Evolutionary conservation across 2,888 invertebrate species (phyloP).

Genomic region (Mythimna vitellina): DNA sequence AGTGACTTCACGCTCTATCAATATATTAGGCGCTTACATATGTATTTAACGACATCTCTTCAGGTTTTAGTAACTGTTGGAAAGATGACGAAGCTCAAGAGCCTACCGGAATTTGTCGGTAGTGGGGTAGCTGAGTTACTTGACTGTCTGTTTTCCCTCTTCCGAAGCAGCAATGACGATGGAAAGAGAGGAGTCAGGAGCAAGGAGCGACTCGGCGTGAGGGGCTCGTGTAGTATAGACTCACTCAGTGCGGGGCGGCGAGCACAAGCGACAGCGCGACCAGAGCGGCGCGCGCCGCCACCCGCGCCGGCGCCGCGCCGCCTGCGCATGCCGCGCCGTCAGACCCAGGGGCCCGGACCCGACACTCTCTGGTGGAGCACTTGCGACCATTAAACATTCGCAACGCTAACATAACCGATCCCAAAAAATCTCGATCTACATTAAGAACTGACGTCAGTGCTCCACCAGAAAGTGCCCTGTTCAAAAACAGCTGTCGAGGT

Average conservation of each 20-base stretch:
- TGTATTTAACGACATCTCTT: not conserved
- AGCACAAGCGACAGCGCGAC: constrained; percentile 83
- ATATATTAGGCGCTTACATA: not conserved
- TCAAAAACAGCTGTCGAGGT: constrained; percentile 68
- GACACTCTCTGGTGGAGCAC: constrained; percentile 57
- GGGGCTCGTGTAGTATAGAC: constrained; percentile 70
- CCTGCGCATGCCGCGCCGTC: constrained; percentile 82
- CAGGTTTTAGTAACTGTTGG: not conserved
- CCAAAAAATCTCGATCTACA: not conserved
- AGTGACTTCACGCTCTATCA: not conserved
- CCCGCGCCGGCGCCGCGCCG: constrained; percentile 83
- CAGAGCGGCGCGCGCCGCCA: constrained; percentile 82
- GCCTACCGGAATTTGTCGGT: not conserved
- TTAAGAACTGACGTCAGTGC: constrained; percentile 20
- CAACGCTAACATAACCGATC: constrained; percentile 1
- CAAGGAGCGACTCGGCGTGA: constrained; percentile 47
- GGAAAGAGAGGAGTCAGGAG: constrained; percentile 61
- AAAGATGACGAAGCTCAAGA: not conserved
- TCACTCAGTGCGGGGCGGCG: constrained; percentile 89
- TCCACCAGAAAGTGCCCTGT: constrained; percentile 70
- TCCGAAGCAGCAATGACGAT: constrained; percentile 55
- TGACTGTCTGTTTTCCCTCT: constrained; percentile 47
- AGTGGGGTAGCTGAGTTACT: not conserved
- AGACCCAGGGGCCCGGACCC: constrained; percentile 49
- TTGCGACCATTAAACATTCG: constrained; percentile 1